phyloP scores from a whole-genome alignment of 1,140 invertebrate genomes.

The Philotrypesis tridentata region DNA sequence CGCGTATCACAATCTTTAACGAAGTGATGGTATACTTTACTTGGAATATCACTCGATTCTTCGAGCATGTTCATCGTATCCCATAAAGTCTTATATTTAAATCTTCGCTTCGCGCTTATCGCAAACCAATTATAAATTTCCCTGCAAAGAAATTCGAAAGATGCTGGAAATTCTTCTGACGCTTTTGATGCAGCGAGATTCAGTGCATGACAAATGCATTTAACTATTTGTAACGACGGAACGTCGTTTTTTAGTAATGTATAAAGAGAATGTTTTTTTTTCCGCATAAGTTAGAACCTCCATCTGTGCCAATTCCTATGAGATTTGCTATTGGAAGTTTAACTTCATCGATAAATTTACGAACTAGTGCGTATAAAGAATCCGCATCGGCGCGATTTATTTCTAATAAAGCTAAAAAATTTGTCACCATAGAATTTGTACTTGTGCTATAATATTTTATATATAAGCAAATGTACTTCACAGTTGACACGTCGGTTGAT shows the following conservation, averaged over 20 bases:
- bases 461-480: not conserved
- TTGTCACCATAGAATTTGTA: not conserved
- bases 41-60: not conserved
- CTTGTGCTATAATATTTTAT: constrained; percentile 4
- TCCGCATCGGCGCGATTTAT: constrained; percentile 9
- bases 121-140: constrained; percentile 57
- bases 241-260: no score
- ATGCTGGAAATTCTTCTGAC: constrained; percentile 51
- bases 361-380: not conserved
- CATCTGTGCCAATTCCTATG: constrained; percentile 46
- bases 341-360: constrained; percentile 38
- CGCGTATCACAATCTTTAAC: constrained; percentile 2
- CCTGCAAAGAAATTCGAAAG: constrained; percentile 52
- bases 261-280: constrained; percentile 51
- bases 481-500: no score
- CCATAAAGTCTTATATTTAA: constrained; percentile 47
- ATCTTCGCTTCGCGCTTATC: constrained; percentile 46
- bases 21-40: not conserved
- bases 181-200: constrained; percentile 54
- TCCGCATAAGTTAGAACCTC: constrained; percentile 48
- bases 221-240: constrained; percentile 46
- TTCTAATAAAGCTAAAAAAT: constrained; percentile 25
- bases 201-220: constrained; percentile 53
- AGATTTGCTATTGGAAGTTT: constrained; percentile 35
- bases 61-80: constrained; percentile 47